A percentile compares a stretch with the other conserved stretches of the same genome.
Conservation (phyloP, 2,797 vertebrate genomes). For the Crocodylus rhombifer region DNA sequence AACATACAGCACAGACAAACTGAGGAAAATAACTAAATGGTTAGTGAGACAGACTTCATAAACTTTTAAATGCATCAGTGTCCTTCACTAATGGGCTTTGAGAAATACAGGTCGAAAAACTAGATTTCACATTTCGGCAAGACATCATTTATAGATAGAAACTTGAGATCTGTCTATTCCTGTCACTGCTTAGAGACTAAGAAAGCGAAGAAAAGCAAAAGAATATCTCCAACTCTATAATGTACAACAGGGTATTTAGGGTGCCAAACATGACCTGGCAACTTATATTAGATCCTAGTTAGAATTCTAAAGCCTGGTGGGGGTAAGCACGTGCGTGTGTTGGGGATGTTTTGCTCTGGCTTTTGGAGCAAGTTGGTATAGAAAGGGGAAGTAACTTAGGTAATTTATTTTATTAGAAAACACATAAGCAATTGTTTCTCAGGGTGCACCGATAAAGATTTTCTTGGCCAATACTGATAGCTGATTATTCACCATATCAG, state of each 20-base stretch:
- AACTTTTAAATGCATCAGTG: slow-evolving; percentile 17
- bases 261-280: no score
- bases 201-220: neutral
- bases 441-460: no score
- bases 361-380: no score
- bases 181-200: neutral
- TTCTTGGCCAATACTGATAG: no score
- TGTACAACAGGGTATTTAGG: no score
- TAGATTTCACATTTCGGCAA: slow-evolving; percentile 44
- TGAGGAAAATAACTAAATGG: neutral
- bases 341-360: no score
- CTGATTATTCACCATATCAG: no score
- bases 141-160: slow-evolving; percentile 45
- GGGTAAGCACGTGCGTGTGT: neutral
- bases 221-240: no score
- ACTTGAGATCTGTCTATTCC: slow-evolving; percentile 35
- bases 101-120: slow-evolving; percentile 44
- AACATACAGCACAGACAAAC: neutral
- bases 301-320: neutral
- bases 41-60: neutral
- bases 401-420: slow-evolving; percentile 44
- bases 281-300: neutral
- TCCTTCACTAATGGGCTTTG: slow-evolving; percentile 31
- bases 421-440: neutral
- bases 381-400: neutral